A percentile compares a stretch with the other conserved stretches of the same genome.
Conservation (phyloP, 2,797 vertebrate species). For the Tapirus indicus region DNA sequence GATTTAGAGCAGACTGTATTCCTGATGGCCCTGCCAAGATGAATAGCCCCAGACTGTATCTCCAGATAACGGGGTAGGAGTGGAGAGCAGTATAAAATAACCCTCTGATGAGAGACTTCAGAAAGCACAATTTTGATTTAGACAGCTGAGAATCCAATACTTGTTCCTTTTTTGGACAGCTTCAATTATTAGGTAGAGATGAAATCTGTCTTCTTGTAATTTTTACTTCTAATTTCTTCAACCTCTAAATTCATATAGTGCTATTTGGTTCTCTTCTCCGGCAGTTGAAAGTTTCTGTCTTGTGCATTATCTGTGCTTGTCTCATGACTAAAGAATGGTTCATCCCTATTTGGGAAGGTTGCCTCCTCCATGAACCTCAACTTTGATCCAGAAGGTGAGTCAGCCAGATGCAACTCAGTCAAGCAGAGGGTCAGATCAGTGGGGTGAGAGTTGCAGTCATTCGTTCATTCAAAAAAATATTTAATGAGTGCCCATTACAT, state of each 20-base stretch:
- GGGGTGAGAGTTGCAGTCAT: not conserved
- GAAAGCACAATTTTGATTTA: not conserved
- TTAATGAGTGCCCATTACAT: not conserved
- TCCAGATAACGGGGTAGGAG: not conserved
- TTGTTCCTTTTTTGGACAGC: not conserved
- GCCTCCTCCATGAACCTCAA: not conserved
- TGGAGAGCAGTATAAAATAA: not conserved
- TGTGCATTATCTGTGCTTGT: not conserved
- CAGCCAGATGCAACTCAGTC: not conserved
- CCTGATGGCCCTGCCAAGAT: constrained; percentile 2
- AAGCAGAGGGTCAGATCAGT: not conserved
- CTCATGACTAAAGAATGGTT: not conserved
- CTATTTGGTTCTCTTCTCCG: not conserved
- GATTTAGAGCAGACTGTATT: constrained; percentile 34
- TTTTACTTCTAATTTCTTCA: constrained; percentile 41
- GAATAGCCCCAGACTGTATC: not conserved
- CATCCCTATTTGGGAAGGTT: not conserved
- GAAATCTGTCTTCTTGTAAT: not conserved
- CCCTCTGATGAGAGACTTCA: not conserved
- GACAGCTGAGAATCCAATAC: not conserved
- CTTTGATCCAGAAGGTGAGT: not conserved
- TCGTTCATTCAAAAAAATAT: not conserved
- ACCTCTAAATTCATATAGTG: not conserved
- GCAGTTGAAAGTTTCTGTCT: not conserved
- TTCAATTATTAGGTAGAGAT: not conserved